phyloP scores from a whole-genome alignment of 2,113 vertebrate species.

The Poeciliopsis occidentalis region DNA sequence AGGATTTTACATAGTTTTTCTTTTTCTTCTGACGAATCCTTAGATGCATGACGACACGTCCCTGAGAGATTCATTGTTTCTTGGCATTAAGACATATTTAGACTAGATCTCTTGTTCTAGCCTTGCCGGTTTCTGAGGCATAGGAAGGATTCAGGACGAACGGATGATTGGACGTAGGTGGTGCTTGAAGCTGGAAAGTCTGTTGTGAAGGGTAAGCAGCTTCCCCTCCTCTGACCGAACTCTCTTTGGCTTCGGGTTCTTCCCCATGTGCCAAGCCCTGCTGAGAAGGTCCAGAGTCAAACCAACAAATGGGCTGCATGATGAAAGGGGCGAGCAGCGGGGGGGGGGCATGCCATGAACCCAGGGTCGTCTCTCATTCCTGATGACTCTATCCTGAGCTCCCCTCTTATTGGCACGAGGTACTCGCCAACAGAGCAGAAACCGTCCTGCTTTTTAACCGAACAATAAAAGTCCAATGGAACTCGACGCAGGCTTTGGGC shows the following conservation, averaged over 20 bases:
- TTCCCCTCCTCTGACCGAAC: conserved; percentile 61
- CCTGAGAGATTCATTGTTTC: no score
- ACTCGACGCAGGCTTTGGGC: conserved; percentile 31
- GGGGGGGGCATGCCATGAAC: conserved; percentile 54
- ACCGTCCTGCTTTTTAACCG: background rate
- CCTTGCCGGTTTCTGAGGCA: conserved; percentile 45
- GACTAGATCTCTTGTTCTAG: conserved; percentile 35
- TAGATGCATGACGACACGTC: no score
- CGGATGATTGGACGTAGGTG: conserved; percentile 63
- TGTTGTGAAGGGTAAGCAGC: conserved; percentile 48
- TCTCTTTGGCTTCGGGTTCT: conserved; percentile 62
- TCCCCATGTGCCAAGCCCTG: conserved; percentile 63
- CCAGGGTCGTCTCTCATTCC: conserved; percentile 53
- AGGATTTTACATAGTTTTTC: no score
- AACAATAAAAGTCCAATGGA: conserved; percentile 15
- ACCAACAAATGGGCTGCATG: conserved; percentile 79
- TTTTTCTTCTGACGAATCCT: no score
- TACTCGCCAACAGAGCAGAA: conserved; percentile 42
- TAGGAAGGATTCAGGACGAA: conserved; percentile 49
- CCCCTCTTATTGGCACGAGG: conserved; percentile 55
- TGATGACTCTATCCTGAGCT: conserved; percentile 74
- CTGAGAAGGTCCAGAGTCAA: conserved; percentile 76
- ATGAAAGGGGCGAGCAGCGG: conserved; percentile 72
- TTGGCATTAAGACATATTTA: no score
- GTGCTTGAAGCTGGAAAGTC: conserved; percentile 63